Percentiles rank a stretch among this genome's conserved stretches.
Evolutionary conservation across 2,888 invertebrate species (phyloP).

Genomic region (Mesochorus sp.): DNA sequence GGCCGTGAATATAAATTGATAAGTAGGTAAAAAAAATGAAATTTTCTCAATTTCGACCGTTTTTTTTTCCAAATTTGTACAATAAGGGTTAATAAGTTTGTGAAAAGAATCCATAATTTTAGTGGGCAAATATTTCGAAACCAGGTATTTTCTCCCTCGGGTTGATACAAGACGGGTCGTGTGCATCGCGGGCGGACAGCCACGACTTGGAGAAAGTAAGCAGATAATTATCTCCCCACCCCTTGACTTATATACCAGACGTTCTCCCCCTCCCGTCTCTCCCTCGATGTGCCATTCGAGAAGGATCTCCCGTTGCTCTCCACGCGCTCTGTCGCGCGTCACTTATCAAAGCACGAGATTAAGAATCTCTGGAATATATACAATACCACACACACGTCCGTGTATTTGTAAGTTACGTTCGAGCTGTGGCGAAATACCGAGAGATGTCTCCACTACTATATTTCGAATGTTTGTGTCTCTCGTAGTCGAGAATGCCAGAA

Average conservation of each 20-base stretch:
- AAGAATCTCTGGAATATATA: constrained; percentile 28
- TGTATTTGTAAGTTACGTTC: constrained; percentile 16
- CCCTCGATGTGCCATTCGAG: constrained; percentile 56
- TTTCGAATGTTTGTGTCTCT: constrained; percentile 46
- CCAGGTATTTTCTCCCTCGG: neutral
- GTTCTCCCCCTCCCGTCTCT: constrained; percentile 48
- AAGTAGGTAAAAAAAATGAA: too few relatives aligned
- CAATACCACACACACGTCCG: neutral
- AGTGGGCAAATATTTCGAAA: neutral
- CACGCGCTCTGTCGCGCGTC: neutral
- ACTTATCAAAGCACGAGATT: constrained; percentile 27
- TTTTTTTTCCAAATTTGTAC: neutral
- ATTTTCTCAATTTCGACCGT: too few relatives aligned
- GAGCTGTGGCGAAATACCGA: constrained; percentile 55
- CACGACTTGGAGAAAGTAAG: constrained; percentile 73
- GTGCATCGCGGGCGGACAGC: constrained; percentile 22
- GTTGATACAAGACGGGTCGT: neutral
- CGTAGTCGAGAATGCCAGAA: constrained; percentile 22
- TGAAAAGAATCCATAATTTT: too few relatives aligned
- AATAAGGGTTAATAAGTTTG: too few relatives aligned
- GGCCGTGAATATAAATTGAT: too few relatives aligned
- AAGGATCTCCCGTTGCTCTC: constrained; percentile 6
- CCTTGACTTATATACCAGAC: constrained; percentile 21
- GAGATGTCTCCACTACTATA: constrained; percentile 72
- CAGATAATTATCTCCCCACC: constrained; percentile 70